Conservation (phyloP, 2,888 invertebrate species). For the Trypoxylon attenuatum region DNA sequence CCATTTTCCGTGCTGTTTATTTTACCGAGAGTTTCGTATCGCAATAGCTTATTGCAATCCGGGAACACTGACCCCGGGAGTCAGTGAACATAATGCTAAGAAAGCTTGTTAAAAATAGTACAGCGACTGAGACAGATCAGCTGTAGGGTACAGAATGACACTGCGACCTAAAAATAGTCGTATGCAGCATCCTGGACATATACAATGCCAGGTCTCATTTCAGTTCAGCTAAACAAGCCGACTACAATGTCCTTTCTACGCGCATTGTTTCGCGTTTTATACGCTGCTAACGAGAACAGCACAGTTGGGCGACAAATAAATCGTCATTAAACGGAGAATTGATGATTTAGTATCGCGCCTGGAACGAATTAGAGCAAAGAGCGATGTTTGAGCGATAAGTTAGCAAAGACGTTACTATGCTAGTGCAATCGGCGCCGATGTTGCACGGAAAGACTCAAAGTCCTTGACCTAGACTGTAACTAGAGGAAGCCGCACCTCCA, state of each 20-base stretch:
- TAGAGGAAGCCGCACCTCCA: conserved; percentile 55
- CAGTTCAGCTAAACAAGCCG: too few species aligned
- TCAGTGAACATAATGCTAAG: too few species aligned
- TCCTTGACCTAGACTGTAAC: conserved; percentile 63
- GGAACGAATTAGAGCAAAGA: neutral
- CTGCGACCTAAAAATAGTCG: conserved; percentile 31
- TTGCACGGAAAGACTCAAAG: conserved; percentile 26
- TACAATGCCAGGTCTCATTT: too few species aligned
- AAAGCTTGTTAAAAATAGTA: conserved; percentile 41
- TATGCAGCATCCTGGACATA: neutral
- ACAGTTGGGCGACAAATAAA: too few species aligned
- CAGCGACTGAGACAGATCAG: conserved; percentile 23
- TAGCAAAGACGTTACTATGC: neutral
- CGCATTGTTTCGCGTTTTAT: too few species aligned
- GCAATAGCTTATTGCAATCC: too few species aligned
- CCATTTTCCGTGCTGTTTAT: too few species aligned
- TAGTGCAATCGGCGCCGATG: conserved; percentile 13
- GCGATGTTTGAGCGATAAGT: neutral
- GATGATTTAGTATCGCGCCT: too few species aligned
- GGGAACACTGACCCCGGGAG: conserved; percentile 22
- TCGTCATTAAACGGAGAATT: too few species aligned
- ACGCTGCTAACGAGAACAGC: too few species aligned
- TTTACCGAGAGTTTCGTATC: too few species aligned
- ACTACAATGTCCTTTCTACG: too few species aligned
- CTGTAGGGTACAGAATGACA: conserved; percentile 15